Percentiles rank a stretch among this genome's conserved stretches.
Evolutionary conservation across 2,797 vertebrate genomes (phyloP).

Genomic region (Acrocephalus scirpaceus): DNA sequence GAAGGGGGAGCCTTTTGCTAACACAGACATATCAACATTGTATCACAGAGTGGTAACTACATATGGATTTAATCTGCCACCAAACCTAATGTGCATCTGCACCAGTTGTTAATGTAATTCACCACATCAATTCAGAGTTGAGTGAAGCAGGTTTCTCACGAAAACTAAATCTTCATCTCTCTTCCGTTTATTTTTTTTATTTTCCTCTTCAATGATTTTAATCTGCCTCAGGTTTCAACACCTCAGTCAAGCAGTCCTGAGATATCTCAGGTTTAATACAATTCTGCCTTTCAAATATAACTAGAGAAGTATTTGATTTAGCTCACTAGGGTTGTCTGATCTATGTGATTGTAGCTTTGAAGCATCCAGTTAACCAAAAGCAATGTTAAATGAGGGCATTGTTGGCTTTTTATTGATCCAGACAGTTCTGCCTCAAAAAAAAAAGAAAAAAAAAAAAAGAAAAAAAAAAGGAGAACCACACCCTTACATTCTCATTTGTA

Average conservation of each 20-base stretch:
- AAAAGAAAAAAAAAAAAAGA: too few species aligned
- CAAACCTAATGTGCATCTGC: not conserved
- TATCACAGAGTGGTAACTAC: not conserved
- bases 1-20: not conserved
- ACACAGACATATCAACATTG: not conserved
- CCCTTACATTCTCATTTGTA: not conserved
- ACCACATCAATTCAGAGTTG: conserved; percentile 13
- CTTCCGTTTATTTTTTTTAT: not conserved
- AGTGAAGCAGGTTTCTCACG: conserved; percentile 8
- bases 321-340: not conserved
- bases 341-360: not conserved
- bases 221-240: conserved; percentile 62
- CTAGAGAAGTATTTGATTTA: not conserved
- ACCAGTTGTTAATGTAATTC: conserved; percentile 44
- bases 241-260: not conserved
- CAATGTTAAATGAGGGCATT: not conserved
- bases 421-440: not conserved
- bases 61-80: conserved; percentile 47
- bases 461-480: not conserved
- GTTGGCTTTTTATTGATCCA: not conserved
- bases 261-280: not conserved
- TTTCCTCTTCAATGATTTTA: conserved; percentile 7
- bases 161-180: not conserved
- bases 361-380: not conserved
- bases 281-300: conserved; percentile 17